These are phyloP conservation scores for Enteromius viviparus DNA, from an alignment of 2,797 vertebrate species.

Conservation along the genomic window DNA sequence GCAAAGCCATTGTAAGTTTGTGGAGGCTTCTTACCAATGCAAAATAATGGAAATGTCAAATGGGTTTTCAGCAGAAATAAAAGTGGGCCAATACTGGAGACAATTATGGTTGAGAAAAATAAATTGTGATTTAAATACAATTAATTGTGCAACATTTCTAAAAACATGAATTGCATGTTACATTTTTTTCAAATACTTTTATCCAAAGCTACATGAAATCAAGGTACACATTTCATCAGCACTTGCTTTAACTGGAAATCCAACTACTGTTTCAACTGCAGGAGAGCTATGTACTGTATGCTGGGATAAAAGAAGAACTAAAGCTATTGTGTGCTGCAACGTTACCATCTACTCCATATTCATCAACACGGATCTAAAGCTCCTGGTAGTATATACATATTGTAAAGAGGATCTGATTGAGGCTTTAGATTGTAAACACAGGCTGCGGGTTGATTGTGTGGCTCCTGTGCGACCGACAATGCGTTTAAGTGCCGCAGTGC, in stretches of 20 bases:
- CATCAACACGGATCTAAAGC: neutral
- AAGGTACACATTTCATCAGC: neutral
- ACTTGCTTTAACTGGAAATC: neutral
- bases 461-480: neutral
- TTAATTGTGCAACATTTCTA: neutral
- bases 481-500: neutral
- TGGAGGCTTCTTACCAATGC: neutral
- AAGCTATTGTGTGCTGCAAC: neutral
- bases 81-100: neutral
- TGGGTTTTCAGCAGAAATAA: neutral
- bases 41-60: neutral
- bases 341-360: neutral
- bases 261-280: neutral
- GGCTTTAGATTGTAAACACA: constrained; percentile 25
- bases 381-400: neutral
- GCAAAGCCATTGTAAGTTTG: neutral
- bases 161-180: neutral
- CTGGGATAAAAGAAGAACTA: neutral
- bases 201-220: neutral
- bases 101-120: neutral
- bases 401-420: constrained; percentile 11
- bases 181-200: neutral
- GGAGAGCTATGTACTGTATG: neutral
- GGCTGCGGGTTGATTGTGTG: constrained; percentile 11
- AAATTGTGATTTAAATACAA: neutral